These are phyloP conservation scores for Clarias platycephalus DNA, from an alignment of 2,797 vertebrate genomes.

Conservation along the genomic window DNA sequence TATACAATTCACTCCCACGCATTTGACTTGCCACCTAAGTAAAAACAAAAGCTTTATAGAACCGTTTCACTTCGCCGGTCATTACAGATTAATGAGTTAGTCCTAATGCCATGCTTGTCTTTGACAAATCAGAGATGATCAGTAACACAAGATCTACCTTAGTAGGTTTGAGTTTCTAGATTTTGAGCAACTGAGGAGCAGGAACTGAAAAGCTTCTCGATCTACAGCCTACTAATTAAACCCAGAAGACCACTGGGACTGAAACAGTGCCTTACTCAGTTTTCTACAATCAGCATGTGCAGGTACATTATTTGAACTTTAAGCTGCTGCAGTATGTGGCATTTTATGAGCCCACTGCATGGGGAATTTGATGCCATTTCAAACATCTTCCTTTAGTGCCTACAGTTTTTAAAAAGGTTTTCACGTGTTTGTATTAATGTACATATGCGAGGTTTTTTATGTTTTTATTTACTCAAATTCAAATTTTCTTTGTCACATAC, in stretches of 20 bases:
- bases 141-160: neutral
- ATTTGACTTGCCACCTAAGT: conserved; percentile 9
- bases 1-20: conserved; percentile 17
- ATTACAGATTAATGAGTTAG: conserved; percentile 21
- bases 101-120: neutral
- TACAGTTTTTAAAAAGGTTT: neutral
- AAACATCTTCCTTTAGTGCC: neutral
- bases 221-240: neutral
- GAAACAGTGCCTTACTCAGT: neutral
- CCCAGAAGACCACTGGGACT: neutral
- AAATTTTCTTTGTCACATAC: too few relatives aligned
- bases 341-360: neutral
- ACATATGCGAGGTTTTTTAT: neutral
- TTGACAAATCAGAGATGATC: conserved; percentile 10
- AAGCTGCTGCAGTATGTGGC: neutral
- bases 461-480: too few relatives aligned
- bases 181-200: neutral
- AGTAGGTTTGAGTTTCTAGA: neutral
- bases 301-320: neutral
- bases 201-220: neutral
- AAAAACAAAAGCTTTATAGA: conserved; percentile 18
- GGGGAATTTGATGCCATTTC: neutral
- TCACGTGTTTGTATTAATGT: neutral
- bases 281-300: neutral
- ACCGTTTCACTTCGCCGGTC: neutral